Conservation (phyloP, 2,113 vertebrate species). For the Carassius carassius region DNA sequence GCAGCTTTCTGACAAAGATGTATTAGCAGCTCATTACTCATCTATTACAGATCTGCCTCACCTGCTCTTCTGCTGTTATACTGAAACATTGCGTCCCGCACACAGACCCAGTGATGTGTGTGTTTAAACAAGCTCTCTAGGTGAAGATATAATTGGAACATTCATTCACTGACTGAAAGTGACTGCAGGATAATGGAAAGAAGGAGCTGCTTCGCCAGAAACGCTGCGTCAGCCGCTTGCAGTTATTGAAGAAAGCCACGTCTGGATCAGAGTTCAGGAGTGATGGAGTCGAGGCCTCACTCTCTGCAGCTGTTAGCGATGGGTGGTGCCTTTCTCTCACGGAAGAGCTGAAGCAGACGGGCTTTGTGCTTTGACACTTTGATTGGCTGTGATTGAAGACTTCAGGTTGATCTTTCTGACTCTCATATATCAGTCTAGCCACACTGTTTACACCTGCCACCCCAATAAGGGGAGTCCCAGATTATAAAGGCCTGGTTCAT, state of each 20-base stretch:
- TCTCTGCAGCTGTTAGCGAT: not conserved
- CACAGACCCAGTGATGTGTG: not conserved
- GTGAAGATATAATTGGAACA: constrained; percentile 26
- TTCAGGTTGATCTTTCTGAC: not conserved
- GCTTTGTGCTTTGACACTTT: not conserved
- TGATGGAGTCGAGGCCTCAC: not conserved
- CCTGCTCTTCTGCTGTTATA: not conserved
- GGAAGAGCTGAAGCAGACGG: not conserved
- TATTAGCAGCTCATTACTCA: not conserved
- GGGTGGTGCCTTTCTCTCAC: constrained; percentile 12
- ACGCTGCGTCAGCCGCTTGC: not conserved
- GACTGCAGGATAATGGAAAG: constrained; percentile 14
- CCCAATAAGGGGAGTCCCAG: not conserved
- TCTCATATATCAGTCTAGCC: not conserved
- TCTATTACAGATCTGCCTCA: not conserved
- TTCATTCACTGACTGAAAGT: constrained; percentile 9
- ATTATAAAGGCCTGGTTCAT: constrained; percentile 16
- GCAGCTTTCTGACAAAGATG: not conserved
- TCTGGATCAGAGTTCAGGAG: not conserved
- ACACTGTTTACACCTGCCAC: constrained; percentile 13
- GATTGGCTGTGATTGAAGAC: constrained; percentile 18
- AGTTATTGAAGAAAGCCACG: not conserved
- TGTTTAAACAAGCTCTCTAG: not conserved
- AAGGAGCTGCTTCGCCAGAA: not conserved
- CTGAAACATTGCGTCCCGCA: not conserved